Evolutionary conservation across 2,888 invertebrate genomes (phyloP).

Genomic region (Sussaba pulchella): DNA sequence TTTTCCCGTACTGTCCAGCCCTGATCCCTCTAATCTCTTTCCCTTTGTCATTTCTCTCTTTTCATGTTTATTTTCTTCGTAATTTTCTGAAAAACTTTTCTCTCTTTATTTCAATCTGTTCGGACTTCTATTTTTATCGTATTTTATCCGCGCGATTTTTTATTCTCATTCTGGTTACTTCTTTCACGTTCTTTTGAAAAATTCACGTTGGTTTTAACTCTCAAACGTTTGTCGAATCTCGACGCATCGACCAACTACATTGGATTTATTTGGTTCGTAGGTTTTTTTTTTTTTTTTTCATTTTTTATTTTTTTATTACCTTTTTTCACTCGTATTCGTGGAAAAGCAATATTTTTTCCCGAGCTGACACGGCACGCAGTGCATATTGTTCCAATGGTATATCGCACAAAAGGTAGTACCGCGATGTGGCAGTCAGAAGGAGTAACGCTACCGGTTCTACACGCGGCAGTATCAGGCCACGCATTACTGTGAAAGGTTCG

Average conservation of each 20-base stretch:
- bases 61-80: background rate
- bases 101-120: background rate
- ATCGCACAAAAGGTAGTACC: background rate
- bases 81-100: background rate
- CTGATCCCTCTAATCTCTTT: too few species aligned
- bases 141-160: too few species aligned
- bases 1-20: background rate
- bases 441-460: background rate
- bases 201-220: background rate
- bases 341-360: conserved; percentile 7
- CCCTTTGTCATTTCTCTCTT: background rate
- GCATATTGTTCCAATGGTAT: conserved; percentile 7
- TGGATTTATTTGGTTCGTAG: background rate
- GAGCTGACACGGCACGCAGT: background rate
- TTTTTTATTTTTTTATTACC: too few species aligned
- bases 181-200: background rate
- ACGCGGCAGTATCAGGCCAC: conserved; percentile 6
- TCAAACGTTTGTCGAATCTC: background rate
- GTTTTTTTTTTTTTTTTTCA: conserved; percentile 1
- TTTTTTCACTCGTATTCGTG: too few species aligned
- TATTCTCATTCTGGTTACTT: too few species aligned
- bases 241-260: background rate
- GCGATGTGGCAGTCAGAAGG: background rate
- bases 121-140: background rate
- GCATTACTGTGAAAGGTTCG: conserved; percentile 6